Evolutionary conservation across 2,113 vertebrate genomes (phyloP), one percentile per base, ranked within the genome.

Genomic region (Arothron firmamentum): DNA sequence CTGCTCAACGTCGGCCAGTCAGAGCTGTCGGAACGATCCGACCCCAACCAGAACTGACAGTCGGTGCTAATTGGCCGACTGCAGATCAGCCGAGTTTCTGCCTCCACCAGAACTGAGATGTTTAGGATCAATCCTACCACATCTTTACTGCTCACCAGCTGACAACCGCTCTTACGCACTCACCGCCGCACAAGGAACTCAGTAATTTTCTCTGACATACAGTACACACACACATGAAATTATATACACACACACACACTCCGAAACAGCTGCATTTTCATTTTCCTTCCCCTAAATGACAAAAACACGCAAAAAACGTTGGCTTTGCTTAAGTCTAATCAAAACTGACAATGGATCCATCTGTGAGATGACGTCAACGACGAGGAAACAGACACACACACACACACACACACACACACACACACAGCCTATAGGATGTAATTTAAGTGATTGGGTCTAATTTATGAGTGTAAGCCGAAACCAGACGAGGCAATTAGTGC

Each of bases 391-490:
- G 64, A 45, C 31, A 20, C 65, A 56, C 68, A 72, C 63, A 55
- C 21, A 21, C 46, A 63, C 62, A 63, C 47, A 34, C 59, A 70
- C 56, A 75, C 67, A 77, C 53, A 77, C 62, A 77, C 52, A 73
- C 51, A 75, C 21, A 65, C 3, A 56, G 56, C 65, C 78, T 73
- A 70, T 81, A 80, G 85, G 81, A 89, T 85, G 87, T 85, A 85
- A 89, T 90, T 90, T 88, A 75, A 85, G 80, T 90, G 90, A 91
- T 88, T 91, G 86, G 78, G 88, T 86, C 74, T 88, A 90, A 92
- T 92, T 91, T 90, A 88, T 84, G 71, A 67, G 59, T 70, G 88
- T 88, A 91, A 91, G 85, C 64, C 81, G 84, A 90, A 88, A 91
- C 89, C 82, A 68, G 64, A 75, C 61, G 62, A 79, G 84, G 72